Base-by-base conservation (phyloP, 1,140 invertebrate species). In the Zaprionus lachaisei region DNA sequence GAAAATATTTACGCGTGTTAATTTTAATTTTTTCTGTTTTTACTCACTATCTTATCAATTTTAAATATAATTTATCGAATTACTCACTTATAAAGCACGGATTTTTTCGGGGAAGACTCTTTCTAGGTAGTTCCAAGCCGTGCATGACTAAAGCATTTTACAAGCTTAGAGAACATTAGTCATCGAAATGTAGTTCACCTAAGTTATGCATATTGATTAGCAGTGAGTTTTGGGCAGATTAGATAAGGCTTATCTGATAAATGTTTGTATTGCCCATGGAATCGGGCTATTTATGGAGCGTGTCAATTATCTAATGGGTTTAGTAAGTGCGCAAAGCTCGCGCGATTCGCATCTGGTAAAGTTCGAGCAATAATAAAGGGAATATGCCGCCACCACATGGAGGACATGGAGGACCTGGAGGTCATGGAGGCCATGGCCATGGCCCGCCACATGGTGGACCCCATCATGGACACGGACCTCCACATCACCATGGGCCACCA, bases 401-500 rank as follows among this genome's bases (percentile, higher is more conserved):
- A 62, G 69, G 72, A 63, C 65, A 17, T 34, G 65, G 65, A 49
- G 54, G 51, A 55, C 51, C 20, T 2, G 51, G 51, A 24, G 49
- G 49, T 34, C 51, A 55, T 37, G 31, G 31, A 15, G 38, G 38
- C 38, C 54, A 68, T 49, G 26, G 31, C 2, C 79, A 83, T 49
- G 71, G 77, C 4, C 80, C 80, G 22, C 72, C 69, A n/a, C 58
- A 49, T 60, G 31, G 37, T 22, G 37, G 37, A 38, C 81, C 81
- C 55, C 71, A 76, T 17, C 78, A 82, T 26, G 83, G 83, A n/a
- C 81, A 80, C 1, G 49, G 51, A 9, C 79, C 60, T 2, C 60
- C 51, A 2, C 68, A 56, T 17, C 79, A 77, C 20, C 79, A 81
- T 41, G 79, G 77, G 20, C 77, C 77, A 67, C 54, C 71, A 66